These are phyloP conservation scores for Bagarius yarrelli DNA, from an alignment of 2,113 vertebrate species.

Conservation along the genomic window DNA sequence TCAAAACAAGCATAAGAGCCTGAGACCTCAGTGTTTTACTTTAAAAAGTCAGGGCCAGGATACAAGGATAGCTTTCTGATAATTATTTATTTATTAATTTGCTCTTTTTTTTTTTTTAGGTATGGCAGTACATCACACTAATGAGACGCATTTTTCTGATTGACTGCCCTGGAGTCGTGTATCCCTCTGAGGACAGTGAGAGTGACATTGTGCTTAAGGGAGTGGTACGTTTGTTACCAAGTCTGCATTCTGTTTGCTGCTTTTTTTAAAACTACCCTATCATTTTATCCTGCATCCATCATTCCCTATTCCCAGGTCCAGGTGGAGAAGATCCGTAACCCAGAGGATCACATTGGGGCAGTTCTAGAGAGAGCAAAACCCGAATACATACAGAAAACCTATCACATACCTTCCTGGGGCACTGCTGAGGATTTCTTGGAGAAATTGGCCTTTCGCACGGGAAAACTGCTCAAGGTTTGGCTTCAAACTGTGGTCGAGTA, in stretches of 20 bases:
- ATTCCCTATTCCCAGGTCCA: conserved; percentile 78
- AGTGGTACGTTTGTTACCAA: conserved; percentile 77
- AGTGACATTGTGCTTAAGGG: conserved; percentile 94
- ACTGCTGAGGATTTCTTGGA: conserved; percentile 91
- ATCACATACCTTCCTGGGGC: conserved; percentile 86
- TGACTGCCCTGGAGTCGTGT: conserved; percentile 95
- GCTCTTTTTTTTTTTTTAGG: conserved; percentile 66
- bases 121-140: conserved; percentile 98
- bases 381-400: conserved; percentile 93
- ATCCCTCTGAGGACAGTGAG: conserved; percentile 94
- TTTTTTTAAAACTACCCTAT: neutral
- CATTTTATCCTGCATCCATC: neutral
- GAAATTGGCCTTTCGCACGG: conserved; percentile 87
- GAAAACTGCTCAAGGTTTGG: conserved; percentile 90
- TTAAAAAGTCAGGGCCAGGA: neutral
- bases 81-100: neutral
- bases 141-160: conserved; percentile 98
- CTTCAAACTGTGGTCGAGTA: conserved; percentile 22
- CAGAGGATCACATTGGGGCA: conserved; percentile 87
- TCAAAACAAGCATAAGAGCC: neutral
- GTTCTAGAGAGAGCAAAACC: conserved; percentile 92
- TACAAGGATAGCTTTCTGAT: neutral
- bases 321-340: conserved; percentile 94
- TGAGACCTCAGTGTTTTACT: neutral
- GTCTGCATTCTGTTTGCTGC: conserved; percentile 8